phyloP scores from a whole-genome alignment of 2,888 invertebrate species.

The Ctenicera cuprea region DNA sequence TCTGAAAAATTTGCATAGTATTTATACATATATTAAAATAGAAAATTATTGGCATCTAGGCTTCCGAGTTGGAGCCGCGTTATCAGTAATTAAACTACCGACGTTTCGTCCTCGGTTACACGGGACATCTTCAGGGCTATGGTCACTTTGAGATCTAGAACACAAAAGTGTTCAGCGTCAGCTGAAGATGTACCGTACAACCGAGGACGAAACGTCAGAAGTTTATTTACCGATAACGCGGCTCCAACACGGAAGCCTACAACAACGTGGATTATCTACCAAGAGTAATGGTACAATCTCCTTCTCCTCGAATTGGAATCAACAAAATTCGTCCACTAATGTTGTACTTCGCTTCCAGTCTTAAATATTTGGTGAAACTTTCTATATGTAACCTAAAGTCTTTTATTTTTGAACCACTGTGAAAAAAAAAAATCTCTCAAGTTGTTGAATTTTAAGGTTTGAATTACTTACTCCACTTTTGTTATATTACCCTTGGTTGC shows the following conservation, averaged over 20 bases:
- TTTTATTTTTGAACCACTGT: conserved; percentile 50
- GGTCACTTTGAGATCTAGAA: no score
- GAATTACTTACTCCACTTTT: conserved; percentile 74
- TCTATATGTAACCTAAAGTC: conserved; percentile 72
- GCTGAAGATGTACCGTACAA: no score
- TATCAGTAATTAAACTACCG: no score
- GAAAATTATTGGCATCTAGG: no score
- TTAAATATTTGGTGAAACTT: conserved; percentile 75
- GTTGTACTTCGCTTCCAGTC: conserved; percentile 80
- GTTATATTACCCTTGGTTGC: conserved; percentile 76
- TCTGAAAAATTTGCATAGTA: conserved; percentile 75
- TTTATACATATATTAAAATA: no score
- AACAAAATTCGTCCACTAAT: conserved; percentile 80
- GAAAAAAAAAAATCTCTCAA: not conserved
- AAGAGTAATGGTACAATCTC: conserved; percentile 80
- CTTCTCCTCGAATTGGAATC: conserved; percentile 79
- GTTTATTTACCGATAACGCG: no score
- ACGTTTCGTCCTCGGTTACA: no score
- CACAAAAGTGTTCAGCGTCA: no score
- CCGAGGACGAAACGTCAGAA: no score
- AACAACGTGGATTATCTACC: conserved; percentile 71
- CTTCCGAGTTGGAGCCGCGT: no score
- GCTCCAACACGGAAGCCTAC: no score
- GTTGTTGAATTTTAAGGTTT: not conserved
- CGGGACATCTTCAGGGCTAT: no score